These are phyloP conservation scores for Alectura lathami DNA, from an alignment of 2,113 vertebrate genomes.

Conservation along the genomic window DNA sequence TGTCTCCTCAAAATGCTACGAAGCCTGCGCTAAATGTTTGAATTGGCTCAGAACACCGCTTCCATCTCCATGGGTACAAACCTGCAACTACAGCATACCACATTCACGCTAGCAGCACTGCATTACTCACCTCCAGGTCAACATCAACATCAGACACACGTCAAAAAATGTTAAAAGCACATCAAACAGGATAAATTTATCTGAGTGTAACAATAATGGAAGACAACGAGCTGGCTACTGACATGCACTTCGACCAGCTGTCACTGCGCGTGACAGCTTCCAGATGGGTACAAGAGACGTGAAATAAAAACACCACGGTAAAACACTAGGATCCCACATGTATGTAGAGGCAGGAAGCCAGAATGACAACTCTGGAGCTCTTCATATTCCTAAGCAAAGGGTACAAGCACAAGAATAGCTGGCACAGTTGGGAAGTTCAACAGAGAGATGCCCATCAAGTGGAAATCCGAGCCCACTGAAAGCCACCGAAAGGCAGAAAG, in stretches of 20 bases:
- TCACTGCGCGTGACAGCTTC: not conserved
- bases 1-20: not conserved
- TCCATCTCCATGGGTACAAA: not conserved
- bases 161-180: constrained; percentile 9
- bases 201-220: not conserved
- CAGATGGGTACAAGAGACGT: not conserved
- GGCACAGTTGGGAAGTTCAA: not conserved
- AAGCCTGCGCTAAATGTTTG: not conserved
- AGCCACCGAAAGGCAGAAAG: not conserved
- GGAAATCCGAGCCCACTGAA: not conserved
- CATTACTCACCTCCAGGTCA: not conserved
- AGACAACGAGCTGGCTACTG: not conserved
- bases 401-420: not conserved
- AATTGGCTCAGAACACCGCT: not conserved
- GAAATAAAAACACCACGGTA: not conserved
- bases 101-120: not conserved
- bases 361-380: not conserved
- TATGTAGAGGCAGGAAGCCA: not conserved
- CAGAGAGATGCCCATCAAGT: not conserved
- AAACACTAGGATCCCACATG: not conserved
- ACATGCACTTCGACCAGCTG: not conserved
- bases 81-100: not conserved
- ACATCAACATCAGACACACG: not conserved
- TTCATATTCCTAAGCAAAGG: not conserved
- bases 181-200: constrained; percentile 14